A percentile compares a stretch with the other conserved stretches of the same genome.
These are phyloP conservation scores for Folsomia manolachei DNA, from an alignment of 2,888 invertebrate species.

Conservation along the genomic window DNA sequence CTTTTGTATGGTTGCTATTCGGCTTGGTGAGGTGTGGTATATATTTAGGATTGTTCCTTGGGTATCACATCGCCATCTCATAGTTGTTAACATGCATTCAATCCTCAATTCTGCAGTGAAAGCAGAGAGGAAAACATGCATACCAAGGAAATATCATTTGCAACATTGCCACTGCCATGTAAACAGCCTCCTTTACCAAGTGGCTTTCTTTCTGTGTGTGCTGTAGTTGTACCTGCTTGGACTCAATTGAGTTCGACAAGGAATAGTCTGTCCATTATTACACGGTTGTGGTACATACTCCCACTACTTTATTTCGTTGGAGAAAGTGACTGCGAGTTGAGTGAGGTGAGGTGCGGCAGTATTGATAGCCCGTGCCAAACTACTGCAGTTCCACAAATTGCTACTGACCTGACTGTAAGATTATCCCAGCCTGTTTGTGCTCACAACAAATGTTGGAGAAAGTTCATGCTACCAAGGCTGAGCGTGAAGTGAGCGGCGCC, in stretches of 20 bases:
- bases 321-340: too few species aligned
- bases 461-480: neutral
- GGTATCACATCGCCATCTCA: too few species aligned
- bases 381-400: neutral
- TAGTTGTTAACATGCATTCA: too few species aligned
- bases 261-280: conserved; percentile 1
- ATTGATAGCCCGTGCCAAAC: conserved; percentile 27
- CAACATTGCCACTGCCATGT: too few species aligned
- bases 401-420: too few species aligned
- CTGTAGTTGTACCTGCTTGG: too few species aligned
- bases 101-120: too few species aligned
- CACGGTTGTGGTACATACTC: neutral
- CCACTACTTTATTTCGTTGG: neutral
- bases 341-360: conserved; percentile 35
- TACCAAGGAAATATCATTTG: conserved; percentile 7
- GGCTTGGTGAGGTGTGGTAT: too few species aligned
- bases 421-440: conserved; percentile 1
- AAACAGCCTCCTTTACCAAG: too few species aligned
- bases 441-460: neutral
- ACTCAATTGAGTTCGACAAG: conserved; percentile 26
- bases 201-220: too few species aligned
- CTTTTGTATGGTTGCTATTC: too few species aligned
- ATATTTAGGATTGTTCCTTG: too few species aligned
- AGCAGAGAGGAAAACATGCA: neutral
- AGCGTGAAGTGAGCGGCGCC: neutral